Evolutionary conservation across 2,113 vertebrate genomes (phyloP), one percentile per base, ranked within the genome.

Genomic region (Coptodon bakossiorum): DNA sequence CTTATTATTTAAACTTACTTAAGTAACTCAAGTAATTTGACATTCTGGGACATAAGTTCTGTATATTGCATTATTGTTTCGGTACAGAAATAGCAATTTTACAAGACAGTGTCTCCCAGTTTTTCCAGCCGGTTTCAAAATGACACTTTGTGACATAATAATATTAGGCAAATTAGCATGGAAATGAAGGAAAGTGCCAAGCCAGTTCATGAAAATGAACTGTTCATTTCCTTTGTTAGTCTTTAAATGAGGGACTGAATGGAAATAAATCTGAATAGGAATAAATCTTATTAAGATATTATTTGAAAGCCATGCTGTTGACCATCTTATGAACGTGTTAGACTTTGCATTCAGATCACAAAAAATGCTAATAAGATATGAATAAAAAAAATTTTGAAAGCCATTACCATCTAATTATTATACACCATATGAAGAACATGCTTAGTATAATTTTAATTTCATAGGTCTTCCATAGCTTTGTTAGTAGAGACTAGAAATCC

Each of bases 231-330:
- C 79, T 93, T 94, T 95, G 90, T 94, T 86, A 92, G 85, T 91
- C 89, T 90, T 89, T 85, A 90, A 95, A 93, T 94, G 94, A 92
- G 81, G 36, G 83, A 86, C 83, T 92, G 92, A 91, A 94, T 82
- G 90, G 82, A 86, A 89, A 93, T 93, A 93, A 95, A 95, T 96
- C 61, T 68, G 34, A 68, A 94, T 82, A 90, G 82, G 89, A 89
- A 93, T 94, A 93, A 95, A 95, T 95, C 94, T 95, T 92, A 95
- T 96, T 95, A 95, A 86, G 92, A 85, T 85, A 66, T 89, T 85
- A 92, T 93, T 84, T 90, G 68, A 89, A 63, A 85, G 50, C 68
- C 12, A n/a, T 63, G 83, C 85, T 50, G 73, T 68, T 81, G 82
- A 91, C 85, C 88, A 61, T 88, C 78, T 78, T 73, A 48, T 66